Base-by-base conservation (phyloP, 2,888 invertebrate species). In the Labia minor region DNA sequence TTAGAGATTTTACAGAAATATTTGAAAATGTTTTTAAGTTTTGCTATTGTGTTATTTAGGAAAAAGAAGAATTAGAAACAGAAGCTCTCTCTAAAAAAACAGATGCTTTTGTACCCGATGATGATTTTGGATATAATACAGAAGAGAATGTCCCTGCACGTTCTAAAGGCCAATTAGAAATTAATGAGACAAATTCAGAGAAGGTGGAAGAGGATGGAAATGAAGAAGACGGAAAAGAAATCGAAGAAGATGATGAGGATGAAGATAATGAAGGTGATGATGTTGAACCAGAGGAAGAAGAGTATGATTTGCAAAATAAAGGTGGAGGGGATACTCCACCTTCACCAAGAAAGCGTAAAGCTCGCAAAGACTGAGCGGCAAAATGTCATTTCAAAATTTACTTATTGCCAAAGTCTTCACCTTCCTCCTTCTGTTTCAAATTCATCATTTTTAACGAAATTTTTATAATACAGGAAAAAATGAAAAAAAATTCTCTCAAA, bases 51-150 rank as follows among this genome's bases (percentile, higher is more conserved):
- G 8, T 26, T 26, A 11, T 1, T 64, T 73, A 78, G 76, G 78
- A 79, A 70, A 77, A 80, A 74, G 81, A 81, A 69, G 79, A 81
- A 69, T 72, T 76, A 64, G 75, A 74, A 63, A 79, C 81, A 21
- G 80, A 76, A 19, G 79, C 80, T 64, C 82, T 83, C 49, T 77
- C 82, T 19, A 90, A 90, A 78, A 90, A 90, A 80, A 87, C 88
- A 66, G 90, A 90, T 76, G 86, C 82, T 63, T 75, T 81, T 21
- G 81, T 82, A 63, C 85, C 85, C 70, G 89, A 88, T 74, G 84
- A 85, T 72, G 78, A 74, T 63, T 78, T 79, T 6, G 79, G 78
- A 72, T 77, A 77, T 67, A 75, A 76, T 69, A 78, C 78, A 0
- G 79, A 79, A 1, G 77, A 72, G n/a, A 78, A 77, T 61, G 49